Percentiles rank a stretch among this genome's conserved stretches.
These are phyloP conservation scores for Dryocosmus kuriphilus DNA, from an alignment of 2,888 invertebrate species.

Conservation along the genomic window DNA sequence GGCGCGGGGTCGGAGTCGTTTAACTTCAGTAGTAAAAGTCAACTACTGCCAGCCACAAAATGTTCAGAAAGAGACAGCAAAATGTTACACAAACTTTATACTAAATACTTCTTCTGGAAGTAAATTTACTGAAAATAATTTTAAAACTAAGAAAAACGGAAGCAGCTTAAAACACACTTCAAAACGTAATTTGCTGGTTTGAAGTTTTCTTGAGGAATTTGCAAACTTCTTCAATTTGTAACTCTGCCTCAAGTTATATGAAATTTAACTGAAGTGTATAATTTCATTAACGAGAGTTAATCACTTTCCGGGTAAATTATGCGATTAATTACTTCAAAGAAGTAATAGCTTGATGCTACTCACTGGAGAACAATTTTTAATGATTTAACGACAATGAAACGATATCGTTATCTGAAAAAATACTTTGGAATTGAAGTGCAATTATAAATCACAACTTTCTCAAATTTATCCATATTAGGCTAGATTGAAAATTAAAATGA, in stretches of 20 bases:
- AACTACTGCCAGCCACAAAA: neutral
- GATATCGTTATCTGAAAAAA: no score
- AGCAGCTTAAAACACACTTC: neutral
- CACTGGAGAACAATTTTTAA: no score
- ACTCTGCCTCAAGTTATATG: neutral
- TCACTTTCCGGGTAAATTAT: neutral
- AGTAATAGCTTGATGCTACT: neutral
- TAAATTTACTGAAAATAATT: neutral
- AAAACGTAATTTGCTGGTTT: neutral
- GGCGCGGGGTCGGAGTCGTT: neutral
- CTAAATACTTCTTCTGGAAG: neutral
- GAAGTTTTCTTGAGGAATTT: neutral
- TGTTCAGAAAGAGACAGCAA: neutral
- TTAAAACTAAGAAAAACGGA: neutral
- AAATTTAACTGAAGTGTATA: slow-evolving; percentile 1
- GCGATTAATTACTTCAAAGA: neutral
- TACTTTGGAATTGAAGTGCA: no score
- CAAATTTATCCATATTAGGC: no score
- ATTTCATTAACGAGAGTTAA: neutral
- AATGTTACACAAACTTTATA: neutral
- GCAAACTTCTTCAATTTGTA: neutral
- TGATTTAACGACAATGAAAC: no score
- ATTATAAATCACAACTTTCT: no score
- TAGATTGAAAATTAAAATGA: no score
- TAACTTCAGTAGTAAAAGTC: slow-evolving; percentile 6